A percentile compares a stretch with the other conserved stretches of the same genome.
These are phyloP conservation scores for Eupelmus urozonus DNA, from an alignment of 2,888 invertebrate genomes.

Conservation along the genomic window DNA sequence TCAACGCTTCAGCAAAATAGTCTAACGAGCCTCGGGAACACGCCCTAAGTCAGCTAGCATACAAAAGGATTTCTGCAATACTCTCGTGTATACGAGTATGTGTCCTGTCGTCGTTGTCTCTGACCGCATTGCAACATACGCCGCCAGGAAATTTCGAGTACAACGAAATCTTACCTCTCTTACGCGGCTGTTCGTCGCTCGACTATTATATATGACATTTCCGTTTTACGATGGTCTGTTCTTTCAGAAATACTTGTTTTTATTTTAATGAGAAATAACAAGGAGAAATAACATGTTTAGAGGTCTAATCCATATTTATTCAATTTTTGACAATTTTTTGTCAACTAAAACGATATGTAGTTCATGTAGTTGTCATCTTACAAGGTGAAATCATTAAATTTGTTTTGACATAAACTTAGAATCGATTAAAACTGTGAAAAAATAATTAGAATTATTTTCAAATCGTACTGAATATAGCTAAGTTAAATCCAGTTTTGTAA, in stretches of 20 bases:
- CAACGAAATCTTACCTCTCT: conserved; percentile 2
- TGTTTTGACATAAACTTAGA: background rate
- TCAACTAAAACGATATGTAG: too few species aligned
- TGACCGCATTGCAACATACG: conserved; percentile 23
- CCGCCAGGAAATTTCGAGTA: conserved; percentile 36
- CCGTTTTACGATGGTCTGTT: too few species aligned
- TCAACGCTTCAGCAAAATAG: conserved; percentile 10
- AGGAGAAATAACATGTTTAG: too few species aligned
- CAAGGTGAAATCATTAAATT: too few species aligned
- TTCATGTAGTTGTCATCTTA: too few species aligned
- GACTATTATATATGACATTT: too few species aligned
- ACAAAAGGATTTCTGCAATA: conserved; percentile 29
- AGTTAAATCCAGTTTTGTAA: conserved; percentile 17
- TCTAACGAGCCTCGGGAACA: conserved; percentile 7
- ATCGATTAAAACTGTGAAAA: background rate
- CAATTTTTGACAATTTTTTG: too few species aligned
- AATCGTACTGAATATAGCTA: background rate
- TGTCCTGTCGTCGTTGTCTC: background rate
- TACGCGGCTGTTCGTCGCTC: too few species aligned
- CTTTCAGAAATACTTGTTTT: too few species aligned
- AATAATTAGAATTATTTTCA: background rate
- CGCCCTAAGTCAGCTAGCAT: too few species aligned
- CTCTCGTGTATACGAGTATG: background rate
- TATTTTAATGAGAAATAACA: too few species aligned
- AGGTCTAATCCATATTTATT: too few species aligned